Evolutionary conservation across 2,888 invertebrate genomes (phyloP), one percentile per base, ranked within the genome.

Genomic region (Eupithecia subumbrata): DNA sequence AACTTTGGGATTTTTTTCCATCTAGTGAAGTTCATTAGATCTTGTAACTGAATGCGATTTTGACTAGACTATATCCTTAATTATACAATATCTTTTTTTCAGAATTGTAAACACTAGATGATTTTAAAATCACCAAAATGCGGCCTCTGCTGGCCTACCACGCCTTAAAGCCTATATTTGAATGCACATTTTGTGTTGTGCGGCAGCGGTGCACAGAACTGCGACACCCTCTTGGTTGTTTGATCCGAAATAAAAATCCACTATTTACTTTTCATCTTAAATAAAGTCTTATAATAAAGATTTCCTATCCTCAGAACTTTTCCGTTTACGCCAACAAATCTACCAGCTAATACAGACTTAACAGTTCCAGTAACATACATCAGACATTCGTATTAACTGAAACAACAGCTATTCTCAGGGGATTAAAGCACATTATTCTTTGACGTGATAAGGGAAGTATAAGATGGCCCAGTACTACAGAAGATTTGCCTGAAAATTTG

Each of bases 381-480:
- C 25, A 75, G 78, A 74, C 72, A 70, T 76, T 77, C 76, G 66
- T 52, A 75, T 75, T 71, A 77, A 69, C 56, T 71, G 75, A 78
- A 78, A 75, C 69, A 82, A 75, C 71, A 63, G 78, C 72, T 75
- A 76, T 78, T 74, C 79, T 78, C 80, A 0, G 11, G 30, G 70
- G 79, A 14, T 74, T 73, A 71, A 40, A 76, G 73, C 52, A 76
- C 76, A 81, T 80, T 82, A 80, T 81, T 74, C 73, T 77, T 79
- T 80, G 76, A 77, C 77, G 73, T 52, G 30, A 78, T 79, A 73
- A 76, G 11, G 37, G 34, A 37, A 43, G 37, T 22, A n/a, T 40
- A 11, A n/a, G 43, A 22, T 40, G 67, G 5, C 37, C 22, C 22
- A 67, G 67, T 43, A 11, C n/a, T 40, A 40, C 5, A 40, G n/a